Conservation (phyloP, 2,113 vertebrate genomes). For the Seriola quinqueradiata region DNA sequence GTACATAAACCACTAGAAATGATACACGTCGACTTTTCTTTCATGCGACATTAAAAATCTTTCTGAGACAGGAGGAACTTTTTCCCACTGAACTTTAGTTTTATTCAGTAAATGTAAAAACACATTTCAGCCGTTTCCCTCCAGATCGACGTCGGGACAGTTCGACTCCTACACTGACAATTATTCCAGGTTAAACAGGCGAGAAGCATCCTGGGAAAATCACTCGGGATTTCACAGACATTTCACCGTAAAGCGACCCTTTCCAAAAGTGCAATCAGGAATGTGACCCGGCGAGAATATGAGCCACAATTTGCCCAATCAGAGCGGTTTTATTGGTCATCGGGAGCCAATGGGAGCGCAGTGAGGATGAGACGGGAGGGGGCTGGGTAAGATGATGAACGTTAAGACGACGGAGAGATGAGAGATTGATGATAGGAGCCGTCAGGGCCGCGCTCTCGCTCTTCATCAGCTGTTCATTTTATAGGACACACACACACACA, state of each 20-base stretch:
- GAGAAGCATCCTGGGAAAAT: constrained; percentile 4
- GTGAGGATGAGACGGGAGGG: constrained; percentile 19
- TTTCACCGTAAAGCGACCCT: background rate
- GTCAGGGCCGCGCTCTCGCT: constrained; percentile 66
- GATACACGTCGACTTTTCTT: no score
- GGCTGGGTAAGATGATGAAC: constrained; percentile 62
- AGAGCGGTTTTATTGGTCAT: background rate
- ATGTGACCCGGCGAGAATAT: constrained; percentile 18
- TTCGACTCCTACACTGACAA: background rate
- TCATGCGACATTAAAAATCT: no score
- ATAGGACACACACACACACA: constrained; percentile 44
- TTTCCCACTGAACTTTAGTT: background rate
- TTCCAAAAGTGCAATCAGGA: constrained; percentile 11
- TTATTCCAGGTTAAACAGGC: background rate
- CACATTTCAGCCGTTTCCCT: background rate
- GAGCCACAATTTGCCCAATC: constrained; percentile 28
- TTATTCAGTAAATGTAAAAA: background rate
- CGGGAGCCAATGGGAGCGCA: constrained; percentile 40
- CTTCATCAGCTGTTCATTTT: constrained; percentile 84
- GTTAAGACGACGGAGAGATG: constrained; percentile 71
- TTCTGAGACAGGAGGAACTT: no score
- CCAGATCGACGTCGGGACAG: no score
- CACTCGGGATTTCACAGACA: background rate
- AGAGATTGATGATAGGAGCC: constrained; percentile 82
- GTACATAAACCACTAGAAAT: no score